These are phyloP conservation scores for Gambusia yucatana DNA, from an alignment of 2,797 vertebrate genomes.

Conservation along the genomic window DNA sequence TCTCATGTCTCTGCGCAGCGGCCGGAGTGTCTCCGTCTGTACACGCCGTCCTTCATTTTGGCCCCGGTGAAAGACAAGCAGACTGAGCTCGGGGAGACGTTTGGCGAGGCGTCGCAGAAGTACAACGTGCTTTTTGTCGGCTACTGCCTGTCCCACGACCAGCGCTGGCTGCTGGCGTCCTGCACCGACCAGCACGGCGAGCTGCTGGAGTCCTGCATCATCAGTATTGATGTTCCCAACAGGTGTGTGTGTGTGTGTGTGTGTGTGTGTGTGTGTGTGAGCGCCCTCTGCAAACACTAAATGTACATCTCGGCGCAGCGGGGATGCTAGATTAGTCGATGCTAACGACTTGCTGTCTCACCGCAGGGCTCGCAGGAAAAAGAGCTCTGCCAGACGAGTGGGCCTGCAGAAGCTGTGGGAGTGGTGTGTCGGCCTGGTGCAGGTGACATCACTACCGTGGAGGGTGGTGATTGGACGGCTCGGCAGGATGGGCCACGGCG, in stretches of 20 bases:
- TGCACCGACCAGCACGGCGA: constrained; percentile 98
- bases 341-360: not conserved
- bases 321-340: not conserved
- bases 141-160: constrained; percentile 98
- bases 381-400: constrained; percentile 92
- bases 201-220: constrained; percentile 96
- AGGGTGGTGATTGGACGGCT: constrained; percentile 99
- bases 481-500: constrained; percentile 96
- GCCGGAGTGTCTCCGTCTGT: constrained; percentile 93
- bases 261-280: not conserved
- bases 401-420: constrained; percentile 99
- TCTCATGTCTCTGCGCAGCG: constrained; percentile 76
- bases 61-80: constrained; percentile 98
- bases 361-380: constrained; percentile 95
- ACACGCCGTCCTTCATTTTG: constrained; percentile 96
- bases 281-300: not conserved
- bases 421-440: constrained; percentile 95
- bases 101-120: constrained; percentile 97
- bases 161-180: constrained; percentile 95
- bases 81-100: constrained; percentile 96
- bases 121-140: constrained; percentile 98
- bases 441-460: constrained; percentile 98
- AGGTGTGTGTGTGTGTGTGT: constrained; percentile 75
- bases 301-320: not conserved
- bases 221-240: constrained; percentile 97